These are phyloP conservation scores for Synergus gifuensis DNA, from an alignment of 2,888 invertebrate species.

Conservation along the genomic window DNA sequence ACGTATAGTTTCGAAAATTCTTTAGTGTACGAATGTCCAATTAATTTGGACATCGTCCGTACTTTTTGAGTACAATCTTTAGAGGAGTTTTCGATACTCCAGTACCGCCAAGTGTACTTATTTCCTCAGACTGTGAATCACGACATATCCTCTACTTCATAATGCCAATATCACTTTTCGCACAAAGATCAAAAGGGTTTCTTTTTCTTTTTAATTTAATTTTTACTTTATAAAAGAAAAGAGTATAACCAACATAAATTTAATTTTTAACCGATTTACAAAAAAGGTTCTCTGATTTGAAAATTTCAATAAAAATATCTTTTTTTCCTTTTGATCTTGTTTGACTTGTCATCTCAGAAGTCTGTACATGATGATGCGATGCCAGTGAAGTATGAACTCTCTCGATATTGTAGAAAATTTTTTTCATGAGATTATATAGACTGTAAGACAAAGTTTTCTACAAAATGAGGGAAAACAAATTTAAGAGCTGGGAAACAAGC, in stretches of 20 bases:
- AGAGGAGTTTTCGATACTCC: constrained; percentile 8
- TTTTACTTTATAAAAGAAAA: no score
- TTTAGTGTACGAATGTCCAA: neutral
- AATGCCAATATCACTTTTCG: constrained; percentile 18
- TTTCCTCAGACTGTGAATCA: constrained; percentile 27
- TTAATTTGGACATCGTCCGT: constrained; percentile 19
- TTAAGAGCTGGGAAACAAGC: constrained; percentile 3
- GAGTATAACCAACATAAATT: no score
- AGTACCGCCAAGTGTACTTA: constrained; percentile 33
- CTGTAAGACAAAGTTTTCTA: constrained; percentile 19
- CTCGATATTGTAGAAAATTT: constrained; percentile 5
- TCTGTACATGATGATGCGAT: constrained; percentile 14
- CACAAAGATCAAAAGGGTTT: neutral
- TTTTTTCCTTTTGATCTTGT: neutral
- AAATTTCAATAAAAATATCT: neutral
- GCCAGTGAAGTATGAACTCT: neutral
- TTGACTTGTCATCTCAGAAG: neutral
- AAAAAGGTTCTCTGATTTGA: neutral
- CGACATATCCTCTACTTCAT: constrained; percentile 13
- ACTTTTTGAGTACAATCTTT: neutral
- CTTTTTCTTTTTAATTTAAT: neutral
- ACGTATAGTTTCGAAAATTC: constrained; percentile 1
- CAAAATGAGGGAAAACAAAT: neutral
- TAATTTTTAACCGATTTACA: no score
- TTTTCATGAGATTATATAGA: constrained; percentile 33